Base-by-base conservation (phyloP, 2,797 vertebrate genomes). In the Chloroceryle inda region DNA sequence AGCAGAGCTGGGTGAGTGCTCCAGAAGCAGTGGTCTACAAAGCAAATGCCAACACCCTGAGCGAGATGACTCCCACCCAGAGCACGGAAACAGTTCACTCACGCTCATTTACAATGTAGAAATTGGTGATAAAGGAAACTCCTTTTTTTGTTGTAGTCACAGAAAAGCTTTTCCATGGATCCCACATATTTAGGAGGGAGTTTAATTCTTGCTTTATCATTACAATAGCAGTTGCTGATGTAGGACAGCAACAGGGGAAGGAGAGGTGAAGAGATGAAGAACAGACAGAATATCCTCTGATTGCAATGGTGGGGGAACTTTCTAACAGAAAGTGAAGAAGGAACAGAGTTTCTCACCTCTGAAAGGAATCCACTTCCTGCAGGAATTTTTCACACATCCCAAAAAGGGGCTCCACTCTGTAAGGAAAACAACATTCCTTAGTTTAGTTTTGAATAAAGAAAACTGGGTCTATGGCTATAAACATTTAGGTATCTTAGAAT, bases 331-430 rank as follows among this genome's bases (percentile, higher is more conserved):
- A 73, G 27, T 6, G 44, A 53, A 92, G 74, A 27, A 90, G 35
- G 47, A 58, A 82, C 2, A 3, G 42, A 59, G 50, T 55, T 92
- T 82, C 96, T 97, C 93, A 99, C 99, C 99, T 99, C 93, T 99
- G 99, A 96, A 99, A 99, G 33, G 98, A 98, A 85, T 99, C 99
- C 21, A 99, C 98, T 81, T 99, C 99, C 91, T 99, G 99, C n/a
- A 99, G 96, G 94, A 99, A 99, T 94, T 98, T 99, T 97, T 99
- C 99, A 96, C 99, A 99, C 98, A 99, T 98, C 85, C 98, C 98
- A 90, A 99, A 98, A 69, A 99, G 98, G 29, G 98, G 98, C 44
- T 99, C 99, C 86, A 98, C 96, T 94, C 99, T 99, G 97, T 29
- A 93, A 88, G 10, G 38, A 96, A 90, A 38, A 85, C 27, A 94